Evolutionary conservation across 2,888 invertebrate genomes (phyloP), one percentile per base, ranked within the genome.

Genomic region (Lasioglossum lativentre): DNA sequence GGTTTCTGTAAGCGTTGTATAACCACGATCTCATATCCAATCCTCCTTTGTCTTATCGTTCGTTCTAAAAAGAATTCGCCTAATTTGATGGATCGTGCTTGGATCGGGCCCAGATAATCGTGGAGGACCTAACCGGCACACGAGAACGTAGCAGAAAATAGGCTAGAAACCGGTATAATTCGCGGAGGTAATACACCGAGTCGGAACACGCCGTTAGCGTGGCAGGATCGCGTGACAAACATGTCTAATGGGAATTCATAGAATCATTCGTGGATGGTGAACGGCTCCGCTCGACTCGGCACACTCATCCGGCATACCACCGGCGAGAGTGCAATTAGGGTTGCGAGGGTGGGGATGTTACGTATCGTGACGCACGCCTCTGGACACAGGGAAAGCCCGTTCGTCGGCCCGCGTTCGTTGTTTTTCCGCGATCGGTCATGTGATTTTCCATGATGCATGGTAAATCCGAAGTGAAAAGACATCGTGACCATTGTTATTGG

Each of bases 161-260:
- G 77, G 38, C 30, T 79, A 10, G 68, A 34, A 45, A 66, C 70
- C 78, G 42, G 77, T 79, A 59, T 82, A 86, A 86, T 82, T 77
- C 86, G 78, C 66, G 27, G 19, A 16, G 78, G 72, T 83, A 78
- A 86, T 87, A 70, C 66, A 66, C 74, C 66, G 68, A 66, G 79
- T 78, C 59, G 63, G 47, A 66, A 75, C 86, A 63, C 73, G 75
- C 30, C 76, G 86, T 66, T 86, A 86, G 78, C 86, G 83, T 79
- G 83, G 78, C 63, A 19, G 66, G 76, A 87, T 87, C 87, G 87
- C 87, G 87, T 87, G 87, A 87, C 86, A 87, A 83, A 86, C 86
- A 27, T 76, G 80, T 81, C 86, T 83, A 79, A 86, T 74, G 80
- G 75, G 83, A 78, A 87, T 86, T 83, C 86, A 81, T 86, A 87